These are phyloP conservation scores for Aphyosemion australe DNA, from an alignment of 2,113 vertebrate species.

Conservation along the genomic window DNA sequence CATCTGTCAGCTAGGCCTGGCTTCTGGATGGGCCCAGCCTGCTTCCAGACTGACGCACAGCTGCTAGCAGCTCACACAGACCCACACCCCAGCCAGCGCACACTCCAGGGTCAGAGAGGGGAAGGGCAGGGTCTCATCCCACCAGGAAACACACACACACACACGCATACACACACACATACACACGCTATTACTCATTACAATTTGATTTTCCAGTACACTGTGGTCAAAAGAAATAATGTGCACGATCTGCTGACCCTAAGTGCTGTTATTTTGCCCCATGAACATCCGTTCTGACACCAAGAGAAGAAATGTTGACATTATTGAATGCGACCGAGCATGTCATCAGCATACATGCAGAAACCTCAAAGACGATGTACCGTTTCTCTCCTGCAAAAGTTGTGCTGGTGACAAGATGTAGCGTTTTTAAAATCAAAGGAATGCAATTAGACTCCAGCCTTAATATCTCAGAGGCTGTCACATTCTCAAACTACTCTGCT, in stretches of 20 bases:
- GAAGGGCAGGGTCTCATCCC: slow-evolving; percentile 35
- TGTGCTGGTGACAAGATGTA: slow-evolving; percentile 90
- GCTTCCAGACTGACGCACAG: slow-evolving; percentile 68
- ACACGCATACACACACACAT: slow-evolving; percentile 14
- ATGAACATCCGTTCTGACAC: slow-evolving; percentile 22
- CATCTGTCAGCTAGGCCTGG: slow-evolving; percentile 76
- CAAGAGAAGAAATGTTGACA: slow-evolving; percentile 42
- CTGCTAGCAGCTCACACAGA: slow-evolving; percentile 57
- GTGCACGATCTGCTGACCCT: slow-evolving; percentile 19
- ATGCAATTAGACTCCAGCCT: slow-evolving; percentile 98
- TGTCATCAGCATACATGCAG: slow-evolving; percentile 79
- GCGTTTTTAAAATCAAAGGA: slow-evolving; percentile 91
- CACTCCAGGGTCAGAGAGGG: slow-evolving; percentile 54
- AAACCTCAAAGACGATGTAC: slow-evolving; percentile 88
- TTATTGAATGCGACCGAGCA: slow-evolving; percentile 63
- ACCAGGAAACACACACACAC: slow-evolving; percentile 39
- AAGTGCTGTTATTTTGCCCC: slow-evolving; percentile 27
- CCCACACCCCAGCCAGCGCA: slow-evolving; percentile 19
- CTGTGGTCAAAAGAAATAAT: slow-evolving; percentile 31
- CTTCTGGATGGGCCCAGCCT: slow-evolving; percentile 66
- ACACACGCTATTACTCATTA: slow-evolving; percentile 36
- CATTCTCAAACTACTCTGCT: slow-evolving; percentile 88
- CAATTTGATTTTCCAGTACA: slow-evolving; percentile 34
- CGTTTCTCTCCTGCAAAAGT: slow-evolving; percentile 91
- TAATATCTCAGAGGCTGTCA: slow-evolving; percentile 99